phyloP scores from a whole-genome alignment of 1,140 invertebrate species.

The Drosophila aff. region DNA sequence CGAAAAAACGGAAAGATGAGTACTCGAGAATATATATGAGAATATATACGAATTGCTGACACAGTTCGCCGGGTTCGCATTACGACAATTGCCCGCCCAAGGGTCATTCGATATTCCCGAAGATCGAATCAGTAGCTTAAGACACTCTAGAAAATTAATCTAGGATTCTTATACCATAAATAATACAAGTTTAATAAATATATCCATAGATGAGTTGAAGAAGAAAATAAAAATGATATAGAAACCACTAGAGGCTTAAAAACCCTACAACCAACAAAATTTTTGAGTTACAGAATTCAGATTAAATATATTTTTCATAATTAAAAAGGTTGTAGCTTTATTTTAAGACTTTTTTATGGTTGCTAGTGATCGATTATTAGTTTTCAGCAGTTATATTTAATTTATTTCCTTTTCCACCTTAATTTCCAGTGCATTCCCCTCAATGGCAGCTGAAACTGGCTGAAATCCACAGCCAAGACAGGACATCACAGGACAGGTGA shows the following conservation, averaged over 20 bases:
- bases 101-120: constrained; percentile 11
- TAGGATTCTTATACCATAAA: neutral
- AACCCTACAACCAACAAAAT: too few species aligned
- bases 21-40: neutral
- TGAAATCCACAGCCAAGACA: constrained; percentile 3
- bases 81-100: neutral
- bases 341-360: too few species aligned
- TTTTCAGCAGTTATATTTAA: too few species aligned
- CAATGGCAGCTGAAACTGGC: constrained; percentile 17
- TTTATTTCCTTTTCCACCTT: neutral
- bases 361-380: too few species aligned
- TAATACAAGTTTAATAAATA: neutral
- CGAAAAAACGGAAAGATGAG: constrained; percentile 9
- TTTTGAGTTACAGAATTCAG: too few species aligned
- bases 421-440: neutral
- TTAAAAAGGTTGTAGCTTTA: too few species aligned
- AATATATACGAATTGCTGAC: constrained; percentile 18
- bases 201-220: too few species aligned
- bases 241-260: too few species aligned
- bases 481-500: constrained; percentile 10
- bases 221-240: too few species aligned
- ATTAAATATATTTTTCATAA: too few species aligned
- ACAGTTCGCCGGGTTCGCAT: constrained; percentile 2
- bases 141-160: neutral
- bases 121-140: constrained; percentile 18